These are phyloP conservation scores for Machimus rusticus DNA, from an alignment of 2,888 invertebrate genomes.

Conservation along the genomic window DNA sequence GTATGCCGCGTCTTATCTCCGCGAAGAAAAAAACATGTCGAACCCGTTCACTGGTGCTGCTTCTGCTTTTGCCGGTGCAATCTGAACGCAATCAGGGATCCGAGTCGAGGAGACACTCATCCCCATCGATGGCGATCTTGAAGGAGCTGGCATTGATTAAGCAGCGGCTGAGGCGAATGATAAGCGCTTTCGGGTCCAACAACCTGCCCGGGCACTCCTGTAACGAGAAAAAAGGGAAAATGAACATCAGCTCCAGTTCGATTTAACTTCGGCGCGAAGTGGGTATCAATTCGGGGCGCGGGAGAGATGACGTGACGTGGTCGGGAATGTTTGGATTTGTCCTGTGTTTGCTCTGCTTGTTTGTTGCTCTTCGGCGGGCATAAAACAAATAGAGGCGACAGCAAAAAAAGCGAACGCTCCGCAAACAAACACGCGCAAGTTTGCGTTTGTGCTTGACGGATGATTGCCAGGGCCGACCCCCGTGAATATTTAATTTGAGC, in stretches of 20 bases:
- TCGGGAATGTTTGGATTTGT: neutral
- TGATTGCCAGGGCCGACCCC: neutral
- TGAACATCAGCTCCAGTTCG: neutral
- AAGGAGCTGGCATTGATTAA: neutral
- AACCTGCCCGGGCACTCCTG: neutral
- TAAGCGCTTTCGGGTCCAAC: neutral
- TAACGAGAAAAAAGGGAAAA: neutral
- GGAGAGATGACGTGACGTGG: neutral
- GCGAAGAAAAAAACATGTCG: neutral
- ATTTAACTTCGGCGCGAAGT: neutral
- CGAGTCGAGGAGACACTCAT: neutral
- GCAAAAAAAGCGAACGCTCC: neutral
- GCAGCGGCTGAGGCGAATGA: neutral
- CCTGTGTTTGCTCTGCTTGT: neutral
- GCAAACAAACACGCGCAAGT: neutral
- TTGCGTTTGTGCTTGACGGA: neutral
- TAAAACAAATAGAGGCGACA: neutral
- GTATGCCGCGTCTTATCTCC: neutral
- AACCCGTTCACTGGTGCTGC: neutral
- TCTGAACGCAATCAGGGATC: neutral
- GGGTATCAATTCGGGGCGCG: neutral
- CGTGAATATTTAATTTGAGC: slow-evolving; percentile 19
- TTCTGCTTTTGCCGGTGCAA: neutral
- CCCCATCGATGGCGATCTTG: neutral
- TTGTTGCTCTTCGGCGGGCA: neutral